These are phyloP conservation scores for Ephydatia muelleri DNA, from an alignment of 37 sponge, comb jelly and placozoan genomes.

Conservation along the genomic window DNA sequence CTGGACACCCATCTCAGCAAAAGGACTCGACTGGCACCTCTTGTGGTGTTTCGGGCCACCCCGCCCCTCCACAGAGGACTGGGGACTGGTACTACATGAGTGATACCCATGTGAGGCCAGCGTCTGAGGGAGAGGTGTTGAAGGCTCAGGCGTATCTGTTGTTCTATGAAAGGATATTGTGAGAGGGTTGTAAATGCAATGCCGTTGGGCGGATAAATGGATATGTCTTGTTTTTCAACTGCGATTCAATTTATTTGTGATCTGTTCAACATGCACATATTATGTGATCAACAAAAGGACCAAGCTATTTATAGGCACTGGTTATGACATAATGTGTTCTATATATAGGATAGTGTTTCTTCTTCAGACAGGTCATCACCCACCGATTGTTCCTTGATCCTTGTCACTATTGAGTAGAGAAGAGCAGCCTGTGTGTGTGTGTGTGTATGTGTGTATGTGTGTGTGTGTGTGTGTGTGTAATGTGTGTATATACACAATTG, in stretches of 20 bases:
- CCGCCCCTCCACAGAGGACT: too few relatives aligned
- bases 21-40: not conserved
- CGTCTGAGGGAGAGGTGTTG: slow-evolving; percentile 55
- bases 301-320: too few relatives aligned
- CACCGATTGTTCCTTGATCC: slow-evolving; percentile 37
- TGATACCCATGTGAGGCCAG: slow-evolving; percentile 73
- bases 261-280: too few relatives aligned
- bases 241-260: too few relatives aligned
- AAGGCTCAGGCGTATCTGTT: slow-evolving; percentile 90
- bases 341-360: too few relatives aligned
- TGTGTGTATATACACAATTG: not conserved
- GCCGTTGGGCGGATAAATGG: too few relatives aligned
- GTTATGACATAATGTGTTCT: too few relatives aligned
- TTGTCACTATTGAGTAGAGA: slow-evolving; percentile 29
- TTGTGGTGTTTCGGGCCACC: too few relatives aligned
- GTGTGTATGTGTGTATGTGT: not conserved
- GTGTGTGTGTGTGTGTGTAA: not conserved
- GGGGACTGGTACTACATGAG: slow-evolving; percentile 92
- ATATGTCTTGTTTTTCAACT: too few relatives aligned
- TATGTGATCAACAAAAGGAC: too few relatives aligned
- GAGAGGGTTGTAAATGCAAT: not conserved
- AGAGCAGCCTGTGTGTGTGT: slow-evolving; percentile 32
- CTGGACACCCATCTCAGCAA: too few relatives aligned
- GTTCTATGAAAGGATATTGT: slow-evolving; percentile 88
- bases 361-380: too few relatives aligned